Conservation (phyloP, 1,140 invertebrate species). For the Sinonovacula constricta region DNA sequence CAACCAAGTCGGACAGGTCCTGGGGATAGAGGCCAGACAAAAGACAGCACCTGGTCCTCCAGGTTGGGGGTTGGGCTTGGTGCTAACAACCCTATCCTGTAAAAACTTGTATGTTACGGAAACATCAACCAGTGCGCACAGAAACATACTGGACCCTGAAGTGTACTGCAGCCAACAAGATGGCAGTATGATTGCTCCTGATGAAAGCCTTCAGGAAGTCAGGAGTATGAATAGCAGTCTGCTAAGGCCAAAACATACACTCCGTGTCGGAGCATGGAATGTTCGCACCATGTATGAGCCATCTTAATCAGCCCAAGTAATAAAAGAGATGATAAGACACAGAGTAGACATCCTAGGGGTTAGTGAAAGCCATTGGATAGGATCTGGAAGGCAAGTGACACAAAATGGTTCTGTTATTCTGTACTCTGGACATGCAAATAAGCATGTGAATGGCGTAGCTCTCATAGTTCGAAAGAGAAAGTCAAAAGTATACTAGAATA, state of each 20-base stretch:
- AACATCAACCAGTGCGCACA: neutral
- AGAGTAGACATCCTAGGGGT: constrained; percentile 6
- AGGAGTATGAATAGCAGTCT: neutral
- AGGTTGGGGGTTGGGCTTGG: neutral
- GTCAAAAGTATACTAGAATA: neutral
- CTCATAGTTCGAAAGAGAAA: neutral
- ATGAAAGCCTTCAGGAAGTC: constrained; percentile 9
- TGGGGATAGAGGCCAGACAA: constrained; percentile 19
- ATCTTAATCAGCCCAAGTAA: constrained; percentile 24
- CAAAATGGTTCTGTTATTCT: no score
- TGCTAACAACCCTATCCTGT: neutral
- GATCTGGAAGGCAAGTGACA: constrained; percentile 5
- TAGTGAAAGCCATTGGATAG: constrained; percentile 13
- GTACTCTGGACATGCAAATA: no score
- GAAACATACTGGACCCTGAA: neutral
- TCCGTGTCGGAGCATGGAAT: constrained; percentile 22
- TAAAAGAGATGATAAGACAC: constrained; percentile 19
- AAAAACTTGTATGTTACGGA: neutral
- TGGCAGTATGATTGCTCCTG: neutral
- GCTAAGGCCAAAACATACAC: no score
- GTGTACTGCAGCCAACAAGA: constrained; percentile 24
- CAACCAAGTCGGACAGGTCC: no score
- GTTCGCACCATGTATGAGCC: constrained; percentile 28
- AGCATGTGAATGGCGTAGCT: no score
- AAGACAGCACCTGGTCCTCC: constrained; percentile 4